A percentile compares a stretch with the other conserved stretches of the same genome.
Conservation (phyloP, 2,888 invertebrate species). For the Macrophya annulata region DNA sequence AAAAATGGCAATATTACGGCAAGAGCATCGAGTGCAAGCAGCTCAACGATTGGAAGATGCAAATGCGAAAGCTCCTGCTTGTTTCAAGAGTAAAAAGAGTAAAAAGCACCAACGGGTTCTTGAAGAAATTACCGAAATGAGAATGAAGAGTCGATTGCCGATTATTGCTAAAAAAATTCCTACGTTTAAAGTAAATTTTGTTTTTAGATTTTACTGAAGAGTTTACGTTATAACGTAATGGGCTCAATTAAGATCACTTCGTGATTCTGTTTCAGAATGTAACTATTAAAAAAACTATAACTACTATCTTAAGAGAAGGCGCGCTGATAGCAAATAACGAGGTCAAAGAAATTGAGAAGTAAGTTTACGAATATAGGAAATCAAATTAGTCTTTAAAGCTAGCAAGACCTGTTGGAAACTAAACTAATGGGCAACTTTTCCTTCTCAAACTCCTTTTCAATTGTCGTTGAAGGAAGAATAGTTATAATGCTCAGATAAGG, state of each 20-base stretch:
- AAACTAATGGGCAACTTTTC: background rate
- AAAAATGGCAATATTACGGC: slow-evolving; percentile 58
- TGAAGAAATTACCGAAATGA: slow-evolving; percentile 11
- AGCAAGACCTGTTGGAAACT: background rate
- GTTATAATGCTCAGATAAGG: too few species aligned
- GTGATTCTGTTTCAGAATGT: slow-evolving; percentile 56
- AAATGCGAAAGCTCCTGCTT: slow-evolving; percentile 46
- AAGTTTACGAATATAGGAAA: slow-evolving; percentile 6
- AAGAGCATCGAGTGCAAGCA: slow-evolving; percentile 59
- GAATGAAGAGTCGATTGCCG: background rate
- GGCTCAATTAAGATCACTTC: background rate
- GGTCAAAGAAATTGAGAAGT: slow-evolving; percentile 64
- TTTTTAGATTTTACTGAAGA: too few species aligned
- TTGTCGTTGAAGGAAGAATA: background rate
- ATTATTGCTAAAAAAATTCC: slow-evolving; percentile 39
- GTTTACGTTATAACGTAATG: background rate
- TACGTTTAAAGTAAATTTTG: slow-evolving; percentile 57
- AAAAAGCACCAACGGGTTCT: slow-evolving; percentile 24
- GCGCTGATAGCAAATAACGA: slow-evolving; percentile 61
- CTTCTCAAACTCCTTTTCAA: background rate
- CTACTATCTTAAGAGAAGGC: slow-evolving; percentile 63
- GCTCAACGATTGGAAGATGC: slow-evolving; percentile 42
- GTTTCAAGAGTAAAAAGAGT: slow-evolving; percentile 27
- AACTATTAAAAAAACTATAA: slow-evolving; percentile 61
- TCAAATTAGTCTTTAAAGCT: background rate